These are phyloP conservation scores for Paracyprichromis sp. DNA, from an alignment of 2,113 vertebrate species.

Conservation along the genomic window DNA sequence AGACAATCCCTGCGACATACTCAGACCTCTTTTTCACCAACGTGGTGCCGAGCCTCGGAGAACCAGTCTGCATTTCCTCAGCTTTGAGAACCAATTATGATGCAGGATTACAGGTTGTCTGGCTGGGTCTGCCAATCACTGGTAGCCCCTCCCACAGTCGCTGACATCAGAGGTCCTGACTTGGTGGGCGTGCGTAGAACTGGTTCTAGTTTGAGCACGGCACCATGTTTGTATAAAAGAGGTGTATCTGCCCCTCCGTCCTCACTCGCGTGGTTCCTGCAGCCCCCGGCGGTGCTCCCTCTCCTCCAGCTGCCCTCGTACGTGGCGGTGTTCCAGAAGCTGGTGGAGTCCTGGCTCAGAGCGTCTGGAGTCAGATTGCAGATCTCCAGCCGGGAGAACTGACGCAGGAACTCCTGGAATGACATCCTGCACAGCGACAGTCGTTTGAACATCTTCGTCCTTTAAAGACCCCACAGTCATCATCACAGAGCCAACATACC, in stretches of 20 bases:
- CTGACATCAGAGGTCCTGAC: not conserved
- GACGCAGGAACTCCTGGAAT: conserved; percentile 82
- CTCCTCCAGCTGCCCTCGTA: conserved; percentile 81
- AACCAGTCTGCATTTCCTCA: not conserved
- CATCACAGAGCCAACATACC: conserved; percentile 56
- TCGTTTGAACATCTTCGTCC: not conserved
- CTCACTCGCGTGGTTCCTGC: conserved; percentile 80
- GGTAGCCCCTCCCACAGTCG: not conserved
- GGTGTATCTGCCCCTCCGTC: not conserved
- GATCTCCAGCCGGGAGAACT: conserved; percentile 86
- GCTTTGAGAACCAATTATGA: not conserved
- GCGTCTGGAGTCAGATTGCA: conserved; percentile 84
- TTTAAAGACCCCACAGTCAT: no score
- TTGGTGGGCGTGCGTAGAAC: not conserved
- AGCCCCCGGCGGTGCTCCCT: conserved; percentile 86
- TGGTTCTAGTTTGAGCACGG: fast-evolving
- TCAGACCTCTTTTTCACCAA: not conserved
- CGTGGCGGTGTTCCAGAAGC: conserved; percentile 76
- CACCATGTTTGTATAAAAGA: not conserved
- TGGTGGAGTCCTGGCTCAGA: conserved; percentile 65
- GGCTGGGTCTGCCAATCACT: not conserved
- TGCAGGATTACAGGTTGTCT: not conserved
- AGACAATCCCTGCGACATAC: not conserved
- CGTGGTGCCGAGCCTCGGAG: not conserved
- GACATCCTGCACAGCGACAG: conserved; percentile 76